Conservation (phyloP, 2,113 vertebrate genomes). For the Scatophagus argus region DNA sequence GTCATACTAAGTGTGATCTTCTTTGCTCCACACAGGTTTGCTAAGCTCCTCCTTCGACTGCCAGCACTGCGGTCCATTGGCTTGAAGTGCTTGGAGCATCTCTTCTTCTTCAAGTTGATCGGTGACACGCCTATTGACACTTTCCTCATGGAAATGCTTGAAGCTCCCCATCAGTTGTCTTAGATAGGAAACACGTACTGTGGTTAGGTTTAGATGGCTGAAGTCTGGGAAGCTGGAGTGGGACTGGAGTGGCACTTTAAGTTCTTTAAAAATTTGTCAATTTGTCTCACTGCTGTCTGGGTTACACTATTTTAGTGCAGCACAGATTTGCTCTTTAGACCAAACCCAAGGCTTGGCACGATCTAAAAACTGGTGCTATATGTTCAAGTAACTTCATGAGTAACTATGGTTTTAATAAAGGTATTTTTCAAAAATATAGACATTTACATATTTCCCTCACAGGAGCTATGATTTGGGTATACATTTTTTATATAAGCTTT, state of each 20-base stretch:
- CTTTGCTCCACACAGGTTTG: conserved; percentile 83
- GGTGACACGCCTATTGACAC: conserved; percentile 95
- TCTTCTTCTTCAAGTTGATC: conserved; percentile 96
- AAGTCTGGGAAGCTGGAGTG: conserved; percentile 81
- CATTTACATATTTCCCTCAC: conserved; percentile 78
- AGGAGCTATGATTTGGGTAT: conserved; percentile 81
- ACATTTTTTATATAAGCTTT: conserved; percentile 85
- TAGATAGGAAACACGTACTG: conserved; percentile 78
- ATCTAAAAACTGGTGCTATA: conserved; percentile 85
- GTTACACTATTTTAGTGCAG: conserved; percentile 77
- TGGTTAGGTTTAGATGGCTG: conserved; percentile 76
- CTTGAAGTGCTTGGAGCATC: conserved; percentile 94
- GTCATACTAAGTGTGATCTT: background rate
- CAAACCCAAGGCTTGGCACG: conserved; percentile 82
- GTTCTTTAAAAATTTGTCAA: conserved; percentile 83
- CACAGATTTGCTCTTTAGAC: conserved; percentile 83
- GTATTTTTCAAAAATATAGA: conserved; percentile 80
- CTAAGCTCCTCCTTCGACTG: conserved; percentile 92
- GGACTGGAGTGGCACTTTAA: conserved; percentile 87
- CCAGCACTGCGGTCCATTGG: conserved; percentile 91
- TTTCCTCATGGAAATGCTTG: conserved; percentile 97
- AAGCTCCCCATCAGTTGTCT: conserved; percentile 92
- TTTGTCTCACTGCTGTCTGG: conserved; percentile 85
- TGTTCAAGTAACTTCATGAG: conserved; percentile 80
- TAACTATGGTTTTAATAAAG: conserved; percentile 71